phyloP scores from a whole-genome alignment of 2,797 vertebrate genomes.

The Bovichtus diacanthus region DNA sequence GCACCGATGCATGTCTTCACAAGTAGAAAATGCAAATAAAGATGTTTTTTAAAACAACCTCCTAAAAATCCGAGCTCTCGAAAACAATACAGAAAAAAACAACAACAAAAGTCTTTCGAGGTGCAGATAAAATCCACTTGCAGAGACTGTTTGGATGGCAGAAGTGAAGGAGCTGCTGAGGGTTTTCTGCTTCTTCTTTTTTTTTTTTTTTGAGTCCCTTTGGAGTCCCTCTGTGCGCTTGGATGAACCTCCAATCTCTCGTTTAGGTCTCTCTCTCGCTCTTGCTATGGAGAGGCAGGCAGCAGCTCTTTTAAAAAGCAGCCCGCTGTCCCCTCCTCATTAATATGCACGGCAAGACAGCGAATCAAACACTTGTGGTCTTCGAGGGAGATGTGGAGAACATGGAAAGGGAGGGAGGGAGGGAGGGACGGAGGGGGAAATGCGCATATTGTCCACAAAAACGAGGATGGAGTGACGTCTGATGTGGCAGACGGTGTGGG shows the following conservation, averaged over 20 bases:
- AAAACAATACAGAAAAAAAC: neutral
- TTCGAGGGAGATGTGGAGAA: conserved; percentile 58
- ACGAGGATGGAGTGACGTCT: conserved; percentile 13
- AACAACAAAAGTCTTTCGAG: conserved; percentile 1
- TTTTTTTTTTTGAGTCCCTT: conserved; percentile 19
- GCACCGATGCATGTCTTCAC: conserved; percentile 89
- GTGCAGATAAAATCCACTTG: conserved; percentile 51
- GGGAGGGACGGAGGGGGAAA: neutral
- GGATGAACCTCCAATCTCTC: conserved; percentile 43
- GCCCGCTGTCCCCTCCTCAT: conserved; percentile 90
- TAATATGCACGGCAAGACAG: conserved; percentile 93
- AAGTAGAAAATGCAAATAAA: conserved; percentile 4
- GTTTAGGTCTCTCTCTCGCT: conserved; percentile 37
- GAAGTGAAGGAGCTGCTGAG: conserved; percentile 17
- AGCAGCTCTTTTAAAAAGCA: conserved; percentile 90
- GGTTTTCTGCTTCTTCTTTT: conserved; percentile 14
- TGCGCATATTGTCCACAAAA: conserved; percentile 12
- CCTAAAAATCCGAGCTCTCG: conserved; percentile 45
- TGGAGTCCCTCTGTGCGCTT: conserved; percentile 58
- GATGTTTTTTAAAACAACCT: conserved; percentile 15
- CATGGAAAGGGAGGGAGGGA: conserved; percentile 47
- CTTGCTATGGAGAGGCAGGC: conserved; percentile 47
- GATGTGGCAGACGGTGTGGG: neutral
- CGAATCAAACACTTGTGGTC: conserved; percentile 91
- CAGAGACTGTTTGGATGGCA: conserved; percentile 2